These are phyloP conservation scores for Pelvicachromis taeniatus DNA, from an alignment of 2,113 vertebrate species.

Conservation along the genomic window DNA sequence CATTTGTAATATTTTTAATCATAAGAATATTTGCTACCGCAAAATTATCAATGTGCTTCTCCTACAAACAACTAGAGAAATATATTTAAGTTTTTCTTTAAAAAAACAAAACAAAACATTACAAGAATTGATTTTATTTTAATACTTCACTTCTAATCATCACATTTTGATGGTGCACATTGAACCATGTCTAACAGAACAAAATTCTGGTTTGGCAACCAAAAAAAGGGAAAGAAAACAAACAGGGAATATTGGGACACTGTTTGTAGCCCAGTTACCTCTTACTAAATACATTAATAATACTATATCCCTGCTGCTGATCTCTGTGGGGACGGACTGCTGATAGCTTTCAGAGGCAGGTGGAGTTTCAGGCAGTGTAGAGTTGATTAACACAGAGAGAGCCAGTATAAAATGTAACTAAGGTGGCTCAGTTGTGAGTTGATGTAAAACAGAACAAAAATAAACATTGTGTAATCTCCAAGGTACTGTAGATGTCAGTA, in stretches of 20 bases:
- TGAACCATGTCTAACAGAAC: no score
- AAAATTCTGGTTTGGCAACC: no score
- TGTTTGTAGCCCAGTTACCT: not conserved
- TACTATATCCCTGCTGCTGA: not conserved
- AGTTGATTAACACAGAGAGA: not conserved
- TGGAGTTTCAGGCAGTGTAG: not conserved
- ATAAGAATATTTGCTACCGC: not conserved
- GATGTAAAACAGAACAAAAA: not conserved
- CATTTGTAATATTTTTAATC: not conserved
- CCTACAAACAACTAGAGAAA: no score
- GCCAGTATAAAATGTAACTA: not conserved
- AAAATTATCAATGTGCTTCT: not conserved
- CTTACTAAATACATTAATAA: not conserved
- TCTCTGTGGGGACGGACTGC: not conserved
- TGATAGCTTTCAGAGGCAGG: not conserved
- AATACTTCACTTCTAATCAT: no score
- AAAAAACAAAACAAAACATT: no score
- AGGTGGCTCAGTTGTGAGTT: accelerated
- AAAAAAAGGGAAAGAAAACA: not conserved
- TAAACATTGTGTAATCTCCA: not conserved
- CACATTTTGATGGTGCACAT: no score
- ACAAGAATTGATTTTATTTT: no score
- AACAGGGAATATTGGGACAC: not conserved
- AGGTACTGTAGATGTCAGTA: not conserved
- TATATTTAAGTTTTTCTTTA: no score